Base-by-base conservation (phyloP, 2,888 invertebrate species). In the Dimorphilus gyrociliatus region DNA sequence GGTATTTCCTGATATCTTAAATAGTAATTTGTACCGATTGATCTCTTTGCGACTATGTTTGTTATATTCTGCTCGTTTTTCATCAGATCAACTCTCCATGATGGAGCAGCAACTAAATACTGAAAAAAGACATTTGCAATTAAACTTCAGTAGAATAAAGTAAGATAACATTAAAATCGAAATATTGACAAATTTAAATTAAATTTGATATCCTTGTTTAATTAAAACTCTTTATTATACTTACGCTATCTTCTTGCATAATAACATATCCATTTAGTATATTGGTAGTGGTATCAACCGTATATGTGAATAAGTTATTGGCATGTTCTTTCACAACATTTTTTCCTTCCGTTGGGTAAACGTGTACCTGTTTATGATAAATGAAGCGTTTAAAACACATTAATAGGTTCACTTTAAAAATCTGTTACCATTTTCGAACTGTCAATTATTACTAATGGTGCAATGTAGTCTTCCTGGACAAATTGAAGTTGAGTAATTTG, bases 71-170 rank as follows among this genome's bases (percentile, higher is more conserved):
- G 75, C 10, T 68, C 57, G 0, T 69, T 64, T 3, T 69, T 70
- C 32, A 73, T 72, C 28, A 85, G 64, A 28, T 71, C 67, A 3
- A 80, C 56, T 42, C 74, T 72, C 86, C 86, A 88, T 21, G 76
- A 73, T 37, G 69, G 69, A 18, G 68, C 60, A 0, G 73, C 73
- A n/a, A 65, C 53, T 32, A 78, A 59, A 36, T 64, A 52, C 75
- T 76, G 51, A n/a, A 55, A 49, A 37, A 37, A 21, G n/a, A 21
- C n/a, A 8, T 21, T n/a, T n/a, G 8, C 8, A 21, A 8, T 10
- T n/a, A 21, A n/a, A 10, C 12, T 25, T 12, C n/a, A 15, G 25
- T 25, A 6, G 13, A 25, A 25, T 25, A 25, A 25, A 25, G 7
- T 7, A 13, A 25, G 14, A n/a, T 6, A 13, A 25, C 6, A 13